A percentile compares a stretch with the other conserved stretches of the same genome.
phyloP scores from a whole-genome alignment of 2,113 vertebrate genomes.

The Mugil cephalus region DNA sequence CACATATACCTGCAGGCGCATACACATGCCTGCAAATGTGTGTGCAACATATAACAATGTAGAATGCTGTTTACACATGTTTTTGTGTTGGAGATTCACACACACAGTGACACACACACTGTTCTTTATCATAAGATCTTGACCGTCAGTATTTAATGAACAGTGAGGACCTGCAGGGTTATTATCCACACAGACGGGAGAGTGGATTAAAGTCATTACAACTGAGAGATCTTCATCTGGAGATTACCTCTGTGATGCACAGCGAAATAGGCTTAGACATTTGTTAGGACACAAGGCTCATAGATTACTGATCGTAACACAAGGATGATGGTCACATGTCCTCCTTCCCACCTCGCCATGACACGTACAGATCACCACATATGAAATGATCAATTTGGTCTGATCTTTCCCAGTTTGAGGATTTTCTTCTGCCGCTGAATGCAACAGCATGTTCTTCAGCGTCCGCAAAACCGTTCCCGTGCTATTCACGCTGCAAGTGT shows the following conservation, averaged over 20 bases:
- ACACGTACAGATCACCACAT: not conserved
- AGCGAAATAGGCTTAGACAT: conserved; percentile 36
- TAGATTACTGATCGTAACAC: conserved; percentile 36
- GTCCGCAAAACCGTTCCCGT: not conserved
- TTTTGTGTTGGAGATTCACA: not conserved
- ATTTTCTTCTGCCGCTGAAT: conserved; percentile 7
- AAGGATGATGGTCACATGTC: conserved; percentile 20
- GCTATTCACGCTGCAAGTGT: conserved; percentile 12
- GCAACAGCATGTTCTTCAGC: conserved; percentile 6
- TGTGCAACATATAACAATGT: too few species aligned
- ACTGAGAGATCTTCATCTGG: conserved; percentile 45
- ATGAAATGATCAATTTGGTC: not conserved
- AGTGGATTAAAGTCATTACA: conserved; percentile 67
- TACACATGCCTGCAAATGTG: too few species aligned
- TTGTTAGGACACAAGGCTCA: conserved; percentile 30
- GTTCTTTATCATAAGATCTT: conserved; percentile 22
- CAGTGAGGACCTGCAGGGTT: conserved; percentile 27
- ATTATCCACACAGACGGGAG: conserved; percentile 29
- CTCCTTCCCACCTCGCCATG: conserved; percentile 1
- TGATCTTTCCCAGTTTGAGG: not conserved
- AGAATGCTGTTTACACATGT: not conserved
- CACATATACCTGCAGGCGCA: conserved; percentile 10
- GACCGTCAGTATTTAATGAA: conserved; percentile 41
- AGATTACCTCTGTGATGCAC: conserved; percentile 65
- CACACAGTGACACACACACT: not conserved